Conservation (phyloP, 2,113 vertebrate genomes). For the Ardeotis arabs region DNA sequence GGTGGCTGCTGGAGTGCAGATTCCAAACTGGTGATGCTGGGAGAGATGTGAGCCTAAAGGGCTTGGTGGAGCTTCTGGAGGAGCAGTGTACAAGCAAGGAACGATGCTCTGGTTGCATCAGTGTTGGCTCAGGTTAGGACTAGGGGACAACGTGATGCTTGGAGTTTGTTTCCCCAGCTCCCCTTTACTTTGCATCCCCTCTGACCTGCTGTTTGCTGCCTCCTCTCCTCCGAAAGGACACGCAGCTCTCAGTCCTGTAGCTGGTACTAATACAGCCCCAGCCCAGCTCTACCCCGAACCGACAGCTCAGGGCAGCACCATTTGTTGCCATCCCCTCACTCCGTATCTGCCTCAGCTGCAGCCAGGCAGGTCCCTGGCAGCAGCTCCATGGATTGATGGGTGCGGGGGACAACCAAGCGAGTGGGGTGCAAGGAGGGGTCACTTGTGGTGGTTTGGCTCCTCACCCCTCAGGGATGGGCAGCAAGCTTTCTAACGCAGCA, state of each 20-base stretch:
- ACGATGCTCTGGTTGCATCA: fast-evolving
- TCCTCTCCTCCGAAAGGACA: background rate
- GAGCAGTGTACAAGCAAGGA: background rate
- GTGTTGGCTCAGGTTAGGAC: background rate
- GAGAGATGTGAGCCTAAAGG: background rate
- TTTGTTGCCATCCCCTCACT: background rate
- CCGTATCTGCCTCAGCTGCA: background rate
- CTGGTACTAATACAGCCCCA: background rate
- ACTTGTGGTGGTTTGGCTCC: background rate
- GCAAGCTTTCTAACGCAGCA: background rate
- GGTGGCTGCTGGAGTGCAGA: background rate
- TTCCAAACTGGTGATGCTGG: background rate
- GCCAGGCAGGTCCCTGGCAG: background rate
- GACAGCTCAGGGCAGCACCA: background rate
- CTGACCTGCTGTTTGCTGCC: background rate
- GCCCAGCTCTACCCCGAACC: background rate
- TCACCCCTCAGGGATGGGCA: background rate
- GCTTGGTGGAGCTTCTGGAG: background rate
- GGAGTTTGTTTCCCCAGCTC: background rate
- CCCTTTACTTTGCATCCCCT: background rate
- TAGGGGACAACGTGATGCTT: background rate
- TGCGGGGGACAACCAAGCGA: too few relatives aligned
- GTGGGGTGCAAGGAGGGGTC: background rate
- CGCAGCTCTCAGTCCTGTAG: background rate
- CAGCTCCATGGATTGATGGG: background rate